Evolutionary conservation across 1,140 invertebrate genomes (phyloP).

Genomic region (Drosophila malerkotliana): DNA sequence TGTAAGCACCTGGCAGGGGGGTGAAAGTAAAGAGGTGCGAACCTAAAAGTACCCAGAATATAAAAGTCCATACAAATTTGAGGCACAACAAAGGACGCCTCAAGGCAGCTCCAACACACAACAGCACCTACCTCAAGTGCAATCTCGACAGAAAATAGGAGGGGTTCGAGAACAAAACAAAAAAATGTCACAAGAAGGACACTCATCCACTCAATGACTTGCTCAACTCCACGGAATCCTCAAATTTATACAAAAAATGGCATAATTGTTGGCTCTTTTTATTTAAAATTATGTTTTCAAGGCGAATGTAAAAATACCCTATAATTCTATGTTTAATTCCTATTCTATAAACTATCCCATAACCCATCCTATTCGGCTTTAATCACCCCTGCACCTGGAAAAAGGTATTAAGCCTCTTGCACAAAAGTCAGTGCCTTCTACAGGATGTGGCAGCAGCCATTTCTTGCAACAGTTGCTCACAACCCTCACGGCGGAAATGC

Average conservation of each 20-base stretch:
- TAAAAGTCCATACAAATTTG: constrained; percentile 57
- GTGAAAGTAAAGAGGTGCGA: constrained; percentile 9
- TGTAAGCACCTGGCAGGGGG: constrained; percentile 38
- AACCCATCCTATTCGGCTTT: too few relatives aligned
- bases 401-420: constrained; percentile 38
- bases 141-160: constrained; percentile 13
- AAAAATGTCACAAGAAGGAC: constrained; percentile 11
- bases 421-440: constrained; percentile 35
- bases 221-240: constrained; percentile 22
- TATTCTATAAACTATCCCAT: too few relatives aligned
- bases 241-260: constrained; percentile 40
- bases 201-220: constrained; percentile 39
- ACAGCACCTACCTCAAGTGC: constrained; percentile 61
- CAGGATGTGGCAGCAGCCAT: constrained; percentile 41
- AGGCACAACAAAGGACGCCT: constrained; percentile 55
- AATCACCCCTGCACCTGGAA: constrained; percentile 5
- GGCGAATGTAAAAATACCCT: constrained; percentile 23
- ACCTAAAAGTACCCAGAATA: constrained; percentile 48
- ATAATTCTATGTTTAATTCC: too few relatives aligned
- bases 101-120: constrained; percentile 23
- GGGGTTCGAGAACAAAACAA: constrained; percentile 5
- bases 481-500: constrained; percentile 47
- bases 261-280: constrained; percentile 58
- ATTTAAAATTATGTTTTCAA: constrained; percentile 13
- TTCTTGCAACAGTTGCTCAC: constrained; percentile 43